These are phyloP conservation scores for Sinotaia quadrata DNA, from an alignment of 2,888 invertebrate genomes.

Conservation along the genomic window DNA sequence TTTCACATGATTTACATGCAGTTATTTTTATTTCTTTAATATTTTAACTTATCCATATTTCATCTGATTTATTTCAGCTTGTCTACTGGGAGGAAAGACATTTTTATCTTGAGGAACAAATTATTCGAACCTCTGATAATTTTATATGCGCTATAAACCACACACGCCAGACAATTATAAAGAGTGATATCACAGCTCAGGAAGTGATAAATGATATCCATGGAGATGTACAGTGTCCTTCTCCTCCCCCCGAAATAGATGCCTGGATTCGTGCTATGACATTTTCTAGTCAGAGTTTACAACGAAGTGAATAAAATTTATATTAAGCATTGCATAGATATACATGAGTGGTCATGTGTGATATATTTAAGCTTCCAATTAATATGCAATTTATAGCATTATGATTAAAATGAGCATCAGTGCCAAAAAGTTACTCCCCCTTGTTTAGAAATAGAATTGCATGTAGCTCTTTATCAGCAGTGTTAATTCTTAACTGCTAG, in stretches of 20 bases:
- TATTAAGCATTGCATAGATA: no score
- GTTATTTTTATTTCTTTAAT: no score
- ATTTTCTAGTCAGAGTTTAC: not conserved
- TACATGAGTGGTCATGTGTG: no score
- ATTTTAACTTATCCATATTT: no score
- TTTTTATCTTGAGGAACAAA: conserved; percentile 11
- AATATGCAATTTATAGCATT: no score
- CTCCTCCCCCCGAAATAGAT: conserved; percentile 1
- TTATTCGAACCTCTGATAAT: not conserved
- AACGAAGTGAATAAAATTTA: not conserved
- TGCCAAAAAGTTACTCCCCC: no score
- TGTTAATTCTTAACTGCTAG: no score
- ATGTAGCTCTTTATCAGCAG: no score
- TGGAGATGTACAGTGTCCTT: not conserved
- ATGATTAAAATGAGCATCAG: no score
- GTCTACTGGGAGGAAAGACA: conserved; percentile 3
- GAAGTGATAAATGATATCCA: not conserved
- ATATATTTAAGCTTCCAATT: no score
- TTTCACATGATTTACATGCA: no score
- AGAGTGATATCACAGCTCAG: not conserved
- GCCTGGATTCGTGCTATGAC: not conserved
- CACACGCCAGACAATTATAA: not conserved
- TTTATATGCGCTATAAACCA: conserved; percentile 4
- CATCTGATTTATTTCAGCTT: not conserved
- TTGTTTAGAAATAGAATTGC: no score